A percentile compares a stretch with the other conserved stretches of the same genome.
phyloP scores from a whole-genome alignment of 2,797 vertebrate genomes.

The Melanogrammus aeglefinus region DNA sequence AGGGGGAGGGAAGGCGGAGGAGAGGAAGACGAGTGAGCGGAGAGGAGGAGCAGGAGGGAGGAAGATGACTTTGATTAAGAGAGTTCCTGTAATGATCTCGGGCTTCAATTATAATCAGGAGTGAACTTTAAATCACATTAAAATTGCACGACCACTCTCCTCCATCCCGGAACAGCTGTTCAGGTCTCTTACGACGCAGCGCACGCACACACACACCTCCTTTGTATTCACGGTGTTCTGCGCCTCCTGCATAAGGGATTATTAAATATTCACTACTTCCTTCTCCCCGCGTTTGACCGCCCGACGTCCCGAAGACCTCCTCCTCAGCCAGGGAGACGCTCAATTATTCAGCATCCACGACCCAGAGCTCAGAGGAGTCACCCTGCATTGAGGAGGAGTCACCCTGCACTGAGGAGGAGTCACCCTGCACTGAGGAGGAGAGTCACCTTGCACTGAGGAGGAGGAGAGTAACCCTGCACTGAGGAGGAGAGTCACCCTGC shows the following conservation, averaged over 20 bases:
- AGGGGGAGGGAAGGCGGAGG: not conserved
- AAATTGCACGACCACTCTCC: slow-evolving; percentile 49
- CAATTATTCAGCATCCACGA: slow-evolving; percentile 61
- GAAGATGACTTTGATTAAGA: slow-evolving; percentile 46
- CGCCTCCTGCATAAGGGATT: slow-evolving; percentile 37
- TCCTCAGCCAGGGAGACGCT: slow-evolving; percentile 59
- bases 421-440: no score
- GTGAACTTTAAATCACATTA: slow-evolving; percentile 49
- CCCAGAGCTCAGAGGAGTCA: not conserved
- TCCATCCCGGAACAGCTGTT: not conserved
- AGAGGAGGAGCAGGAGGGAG: not conserved
- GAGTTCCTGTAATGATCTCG: slow-evolving; percentile 13
- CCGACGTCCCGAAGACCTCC: slow-evolving; percentile 47
- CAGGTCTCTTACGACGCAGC: not conserved
- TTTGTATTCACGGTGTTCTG: slow-evolving; percentile 24
- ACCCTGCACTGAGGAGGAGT: no score
- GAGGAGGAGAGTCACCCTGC: no score
- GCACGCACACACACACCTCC: slow-evolving; percentile 13
- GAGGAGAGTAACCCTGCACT: not conserved
- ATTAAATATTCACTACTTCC: slow-evolving; percentile 60
- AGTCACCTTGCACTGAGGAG: not conserved
- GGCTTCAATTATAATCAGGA: slow-evolving; percentile 50
- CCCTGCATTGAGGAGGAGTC: not conserved
- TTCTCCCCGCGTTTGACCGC: slow-evolving; percentile 24
- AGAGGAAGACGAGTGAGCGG: not conserved